Evolutionary conservation across 1,140 invertebrate species (phyloP).

Genomic region (Rhynchophorus ferrugineus): DNA sequence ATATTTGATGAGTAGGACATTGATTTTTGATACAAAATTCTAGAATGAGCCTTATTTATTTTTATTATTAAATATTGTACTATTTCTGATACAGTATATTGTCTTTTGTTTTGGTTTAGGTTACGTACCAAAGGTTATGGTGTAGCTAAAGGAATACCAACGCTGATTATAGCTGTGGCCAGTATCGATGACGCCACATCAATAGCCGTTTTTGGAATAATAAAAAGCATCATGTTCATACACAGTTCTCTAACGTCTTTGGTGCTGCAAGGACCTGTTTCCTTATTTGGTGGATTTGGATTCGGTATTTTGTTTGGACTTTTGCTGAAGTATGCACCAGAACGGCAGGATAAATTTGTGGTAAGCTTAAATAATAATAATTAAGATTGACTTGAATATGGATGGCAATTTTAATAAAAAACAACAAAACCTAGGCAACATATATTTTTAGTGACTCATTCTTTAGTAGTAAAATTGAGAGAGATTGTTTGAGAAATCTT

Average conservation of each 20-base stretch:
- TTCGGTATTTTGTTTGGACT: constrained; percentile 70
- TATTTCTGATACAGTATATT: too few species aligned
- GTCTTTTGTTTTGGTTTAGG: constrained; percentile 20
- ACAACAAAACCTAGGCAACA: too few species aligned
- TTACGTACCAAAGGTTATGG: constrained; percentile 80
- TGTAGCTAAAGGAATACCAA: constrained; percentile 89
- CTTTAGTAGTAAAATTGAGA: too few species aligned
- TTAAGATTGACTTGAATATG: too few species aligned
- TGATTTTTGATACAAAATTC: too few species aligned
- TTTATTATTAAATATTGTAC: too few species aligned
- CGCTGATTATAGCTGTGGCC: constrained; percentile 81
- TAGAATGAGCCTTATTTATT: too few species aligned
- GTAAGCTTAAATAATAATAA: constrained; percentile 45
- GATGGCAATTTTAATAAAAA: too few species aligned
- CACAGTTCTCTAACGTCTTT: constrained; percentile 58
- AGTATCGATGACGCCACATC: constrained; percentile 80
- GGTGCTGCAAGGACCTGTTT: constrained; percentile 66
- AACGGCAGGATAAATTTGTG: constrained; percentile 69
- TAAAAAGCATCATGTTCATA: constrained; percentile 76
- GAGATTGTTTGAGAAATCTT: too few species aligned
- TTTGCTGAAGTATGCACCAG: constrained; percentile 64
- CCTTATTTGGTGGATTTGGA: constrained; percentile 63
- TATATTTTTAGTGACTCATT: too few species aligned
- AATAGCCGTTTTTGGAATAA: constrained; percentile 83
- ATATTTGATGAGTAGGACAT: too few species aligned